Base-by-base conservation (phyloP, 2,888 invertebrate species). In the Cremastobaeus sp. region DNA sequence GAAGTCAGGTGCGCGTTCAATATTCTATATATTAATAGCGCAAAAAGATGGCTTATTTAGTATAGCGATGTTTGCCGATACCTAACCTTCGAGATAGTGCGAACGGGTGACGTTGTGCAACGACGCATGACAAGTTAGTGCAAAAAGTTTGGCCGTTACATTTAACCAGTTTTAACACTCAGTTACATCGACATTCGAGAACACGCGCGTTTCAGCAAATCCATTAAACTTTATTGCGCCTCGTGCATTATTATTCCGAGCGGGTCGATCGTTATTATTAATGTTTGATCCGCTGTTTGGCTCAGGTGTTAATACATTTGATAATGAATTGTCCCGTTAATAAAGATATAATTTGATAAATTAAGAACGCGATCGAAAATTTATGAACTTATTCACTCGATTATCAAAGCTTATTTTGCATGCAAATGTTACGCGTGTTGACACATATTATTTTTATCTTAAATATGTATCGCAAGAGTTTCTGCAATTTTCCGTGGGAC, bases 31-130 rank as follows among this genome's bases (percentile, higher is more conserved):
- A 64, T 57, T 68, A 32, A 52, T 47, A 21, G 47, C 25, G 3
- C 50, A 59, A 37, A 60, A 66, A 70, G 68, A 76, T 74, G 77
- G 74, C 76, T 76, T 59, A 62, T 65, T 72, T 62, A 68, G 60
- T n/a, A n/a, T 52, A 52, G 54, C 47, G 45, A 69, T 71, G 76
- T 76, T 78, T 71, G 68, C 70, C 70, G 73, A 76, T 73, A 76
- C 68, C 76, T 65, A 76, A 69, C 69, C 73, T 79, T 79, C 79
- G 78, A 80, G 80, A 76, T 78, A 77, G 79, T 73, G 66, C 66
- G 70, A 66, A 70, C 74, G 74, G 57, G 70, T 60, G 60, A 74
- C 30, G 57, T 69, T 77, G 77, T 79, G 76, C 80, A 80, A 74
- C 78, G 78, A 75, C 76, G 81, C 80, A 78, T 80, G 76, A 78